A percentile compares a stretch with the other conserved stretches of the same genome.
phyloP scores from a whole-genome alignment of 2,888 invertebrate species.

The Pimpla rufipes region DNA sequence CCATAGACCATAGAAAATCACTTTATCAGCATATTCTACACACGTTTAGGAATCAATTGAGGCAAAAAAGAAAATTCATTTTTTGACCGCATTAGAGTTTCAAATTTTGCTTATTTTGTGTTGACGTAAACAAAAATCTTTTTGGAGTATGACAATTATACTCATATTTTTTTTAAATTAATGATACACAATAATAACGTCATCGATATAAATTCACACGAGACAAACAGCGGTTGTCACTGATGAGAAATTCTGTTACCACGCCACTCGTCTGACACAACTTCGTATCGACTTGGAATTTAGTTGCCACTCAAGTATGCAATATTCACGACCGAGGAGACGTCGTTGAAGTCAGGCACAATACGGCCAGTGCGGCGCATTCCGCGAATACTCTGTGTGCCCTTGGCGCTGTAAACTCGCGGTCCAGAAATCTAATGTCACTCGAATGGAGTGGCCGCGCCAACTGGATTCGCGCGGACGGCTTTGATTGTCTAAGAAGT shows the following conservation, averaged over 20 bases:
- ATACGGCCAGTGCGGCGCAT: not conserved
- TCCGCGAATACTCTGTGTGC: constrained; percentile 15
- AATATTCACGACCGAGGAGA: constrained; percentile 1
- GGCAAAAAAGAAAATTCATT: too few species aligned
- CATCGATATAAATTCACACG: not conserved
- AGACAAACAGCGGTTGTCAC: not conserved
- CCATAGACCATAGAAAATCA: too few species aligned
- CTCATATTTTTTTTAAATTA: too few species aligned
- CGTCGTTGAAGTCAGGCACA: not conserved
- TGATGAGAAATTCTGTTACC: not conserved
- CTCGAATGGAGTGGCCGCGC: constrained; percentile 11
- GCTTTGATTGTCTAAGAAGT: constrained; percentile 65
- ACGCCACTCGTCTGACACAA: not conserved
- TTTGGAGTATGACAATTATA: too few species aligned
- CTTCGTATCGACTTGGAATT: constrained; percentile 1
- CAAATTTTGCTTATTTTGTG: too few species aligned
- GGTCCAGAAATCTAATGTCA: constrained; percentile 25
- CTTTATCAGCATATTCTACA: too few species aligned
- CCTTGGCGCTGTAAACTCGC: not conserved
- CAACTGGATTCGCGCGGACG: constrained; percentile 16
- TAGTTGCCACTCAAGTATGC: not conserved
- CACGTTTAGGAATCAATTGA: too few species aligned
- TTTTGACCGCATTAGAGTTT: too few species aligned
- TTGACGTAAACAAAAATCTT: too few species aligned
- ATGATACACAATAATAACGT: too few species aligned